Percentiles rank a stretch among this genome's conserved stretches.
phyloP scores from a whole-genome alignment of 2,113 vertebrate species.

The Pipa parva region DNA sequence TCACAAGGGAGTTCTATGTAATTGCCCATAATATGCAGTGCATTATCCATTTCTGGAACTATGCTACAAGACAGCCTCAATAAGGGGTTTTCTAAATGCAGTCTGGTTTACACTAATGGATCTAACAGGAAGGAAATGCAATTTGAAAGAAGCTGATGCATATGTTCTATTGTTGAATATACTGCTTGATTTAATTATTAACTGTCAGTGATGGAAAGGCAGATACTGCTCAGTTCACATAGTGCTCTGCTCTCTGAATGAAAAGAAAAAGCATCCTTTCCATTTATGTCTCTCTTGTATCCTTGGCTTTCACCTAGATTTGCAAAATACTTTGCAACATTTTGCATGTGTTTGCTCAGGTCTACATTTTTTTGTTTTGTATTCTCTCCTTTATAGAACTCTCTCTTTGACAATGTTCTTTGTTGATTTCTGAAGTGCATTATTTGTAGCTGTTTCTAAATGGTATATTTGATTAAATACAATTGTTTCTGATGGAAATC shows the following conservation, averaged over 20 bases:
- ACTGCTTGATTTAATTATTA: constrained; percentile 95
- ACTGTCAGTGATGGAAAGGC: constrained; percentile 81
- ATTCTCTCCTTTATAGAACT: neutral
- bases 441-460: neutral
- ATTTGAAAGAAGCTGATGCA: constrained; percentile 93
- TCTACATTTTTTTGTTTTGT: neutral
- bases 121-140: constrained; percentile 91
- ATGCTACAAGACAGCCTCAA: constrained; percentile 80
- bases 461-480: no score
- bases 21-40: constrained; percentile 86
- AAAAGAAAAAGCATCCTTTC: constrained; percentile 52
- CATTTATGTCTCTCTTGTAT: constrained; percentile 54
- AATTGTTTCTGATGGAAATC: no score
- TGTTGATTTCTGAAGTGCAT: constrained; percentile 53
- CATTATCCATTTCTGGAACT: constrained; percentile 85
- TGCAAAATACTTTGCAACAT: constrained; percentile 11
- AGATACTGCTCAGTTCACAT: constrained; percentile 62
- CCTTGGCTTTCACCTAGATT: constrained; percentile 43
- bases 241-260: constrained; percentile 59
- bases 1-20: constrained; percentile 80
- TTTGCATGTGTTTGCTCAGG: neutral
- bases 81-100: constrained; percentile 83
- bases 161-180: constrained; percentile 84
- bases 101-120: constrained; percentile 87
- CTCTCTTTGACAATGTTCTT: constrained; percentile 49